A percentile compares a stretch with the other conserved stretches of the same genome.
Evolutionary conservation across 2,113 vertebrate species (phyloP).

Genomic region (Natator depressus): DNA sequence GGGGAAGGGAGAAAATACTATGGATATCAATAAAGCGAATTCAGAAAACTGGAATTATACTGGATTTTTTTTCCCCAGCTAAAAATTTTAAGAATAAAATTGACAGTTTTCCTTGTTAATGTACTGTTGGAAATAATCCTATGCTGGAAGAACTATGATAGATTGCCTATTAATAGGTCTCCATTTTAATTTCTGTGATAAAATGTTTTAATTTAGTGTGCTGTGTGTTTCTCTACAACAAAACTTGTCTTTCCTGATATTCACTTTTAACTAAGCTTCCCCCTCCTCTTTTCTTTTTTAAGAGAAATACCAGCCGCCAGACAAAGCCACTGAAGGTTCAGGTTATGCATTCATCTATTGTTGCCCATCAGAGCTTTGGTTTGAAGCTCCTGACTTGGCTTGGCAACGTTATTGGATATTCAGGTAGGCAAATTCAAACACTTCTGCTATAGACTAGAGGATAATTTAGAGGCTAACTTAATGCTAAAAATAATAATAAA

Average conservation of each 20-base stretch:
- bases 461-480: neutral
- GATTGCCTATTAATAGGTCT: neutral
- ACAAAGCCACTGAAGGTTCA: conserved; percentile 96
- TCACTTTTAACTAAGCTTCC: conserved; percentile 30
- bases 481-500: conserved; percentile 5
- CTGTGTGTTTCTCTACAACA: neutral
- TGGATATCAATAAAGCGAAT: neutral
- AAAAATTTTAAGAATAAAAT: neutral
- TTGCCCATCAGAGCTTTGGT: conserved; percentile 97
- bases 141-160: neutral
- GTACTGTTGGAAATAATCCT: neutral
- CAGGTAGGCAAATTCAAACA: conserved; percentile 82
- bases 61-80: neutral
- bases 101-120: neutral
- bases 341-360: conserved; percentile 97
- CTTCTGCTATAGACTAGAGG: neutral
- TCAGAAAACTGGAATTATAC: neutral
- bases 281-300: conserved; percentile 62
- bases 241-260: neutral
- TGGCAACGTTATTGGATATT: conserved; percentile 92
- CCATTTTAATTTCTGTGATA: neutral
- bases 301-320: conserved; percentile 97
- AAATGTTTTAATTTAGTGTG: neutral
- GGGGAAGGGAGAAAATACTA: neutral
- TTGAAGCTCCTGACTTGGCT: conserved; percentile 94